Evolutionary conservation across 2,888 invertebrate species (phyloP).

Genomic region (Scaptomyza tumidula): DNA sequence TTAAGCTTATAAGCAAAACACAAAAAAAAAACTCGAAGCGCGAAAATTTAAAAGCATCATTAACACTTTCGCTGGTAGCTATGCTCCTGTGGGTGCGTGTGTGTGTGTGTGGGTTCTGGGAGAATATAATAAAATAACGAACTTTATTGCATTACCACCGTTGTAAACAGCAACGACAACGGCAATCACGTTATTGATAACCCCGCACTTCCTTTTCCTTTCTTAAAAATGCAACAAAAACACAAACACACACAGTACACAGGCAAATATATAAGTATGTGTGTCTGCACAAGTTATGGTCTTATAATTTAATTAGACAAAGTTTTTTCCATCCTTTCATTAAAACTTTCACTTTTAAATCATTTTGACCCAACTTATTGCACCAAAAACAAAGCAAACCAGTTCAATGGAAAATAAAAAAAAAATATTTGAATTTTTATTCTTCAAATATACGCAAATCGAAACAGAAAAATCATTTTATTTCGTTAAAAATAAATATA

Average conservation of each 20-base stretch:
- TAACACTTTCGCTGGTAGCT: conserved; percentile 55
- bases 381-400: too few relatives aligned
- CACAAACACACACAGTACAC: not conserved
- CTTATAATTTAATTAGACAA: not conserved
- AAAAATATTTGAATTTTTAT: too few relatives aligned
- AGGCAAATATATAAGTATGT: too few relatives aligned
- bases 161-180: conserved; percentile 11
- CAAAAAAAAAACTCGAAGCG: conserved; percentile 17
- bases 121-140: conserved; percentile 64
- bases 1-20: conserved; percentile 58
- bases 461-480: too few relatives aligned
- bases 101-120: conserved; percentile 6
- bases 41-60: conserved; percentile 63
- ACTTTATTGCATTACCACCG: conserved; percentile 59
- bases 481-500: too few relatives aligned
- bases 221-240: not conserved
- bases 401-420: too few relatives aligned
- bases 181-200: conserved; percentile 5
- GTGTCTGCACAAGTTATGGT: not conserved
- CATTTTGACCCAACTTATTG: too few relatives aligned
- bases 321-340: not conserved
- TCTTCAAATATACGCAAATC: too few relatives aligned
- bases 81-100: conserved; percentile 10
- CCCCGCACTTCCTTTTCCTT: not conserved
- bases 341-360: not conserved